Base-by-base conservation (phyloP, 2,888 invertebrate species). In the Hecatera dysodea region DNA sequence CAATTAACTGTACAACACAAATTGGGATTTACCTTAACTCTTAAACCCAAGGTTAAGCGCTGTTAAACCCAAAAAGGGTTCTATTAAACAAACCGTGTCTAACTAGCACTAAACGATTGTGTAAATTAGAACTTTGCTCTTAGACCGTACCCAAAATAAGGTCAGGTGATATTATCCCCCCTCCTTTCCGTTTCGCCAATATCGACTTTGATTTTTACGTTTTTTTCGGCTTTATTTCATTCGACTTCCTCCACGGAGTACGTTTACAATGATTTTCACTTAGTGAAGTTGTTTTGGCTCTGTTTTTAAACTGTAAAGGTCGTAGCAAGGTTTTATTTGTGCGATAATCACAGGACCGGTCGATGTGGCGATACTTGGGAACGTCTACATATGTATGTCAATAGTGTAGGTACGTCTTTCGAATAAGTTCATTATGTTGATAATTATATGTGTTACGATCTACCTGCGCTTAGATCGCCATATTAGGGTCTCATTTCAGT, bases 121-220 rank as follows among this genome's bases (percentile, higher is more conserved):
- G 73, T 75, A 84, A 83, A 86, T 86, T 75, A 81, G 75, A 79
- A 84, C 60, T 75, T 80, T 64, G 55, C 42, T 61, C 63, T 61
- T 42, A 59, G 68, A n/a, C 48, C 56, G 36, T 39, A 12, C 50
- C 55, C 62, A 48, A 72, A 82, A 72, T 65, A 65, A 67, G 71
- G 61, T 72, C 73, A 75, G 60, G 57, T 67, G 33, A 67, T 62
- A 60, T 55, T 57, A n/a, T 42, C 29, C 50, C 5, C 29, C 36
- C 44, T 44, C 11, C 27, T 9, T 29, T 2, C 22, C 33, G 17
- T 27, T 76, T 9, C 17, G 9, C 6, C 36, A 56, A 67, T 53
- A 60, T 57, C 36, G 22, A 27, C 27, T 59, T 42, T 27, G 55
- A 59, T 56, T 67, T 65, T 61, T 36, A 19, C 44, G 36, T 65